Evolutionary conservation across 2,113 vertebrate species (phyloP).

Genomic region (Lethenteron camtschaticum): DNA sequence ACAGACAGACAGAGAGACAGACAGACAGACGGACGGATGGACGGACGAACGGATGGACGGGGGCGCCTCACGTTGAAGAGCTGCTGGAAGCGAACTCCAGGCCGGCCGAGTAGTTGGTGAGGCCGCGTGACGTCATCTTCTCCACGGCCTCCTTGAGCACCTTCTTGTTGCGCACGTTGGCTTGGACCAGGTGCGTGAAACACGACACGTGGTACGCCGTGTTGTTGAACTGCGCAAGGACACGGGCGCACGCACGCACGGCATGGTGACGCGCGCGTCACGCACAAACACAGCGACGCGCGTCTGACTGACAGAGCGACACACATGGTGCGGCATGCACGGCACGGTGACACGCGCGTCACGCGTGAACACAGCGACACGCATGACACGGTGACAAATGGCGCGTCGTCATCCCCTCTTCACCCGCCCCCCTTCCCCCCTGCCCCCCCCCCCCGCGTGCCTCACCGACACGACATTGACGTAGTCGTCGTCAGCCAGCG

Average conservation of each 20-base stretch:
- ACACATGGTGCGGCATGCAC: no score
- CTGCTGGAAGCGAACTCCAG: slow-evolving; percentile 93
- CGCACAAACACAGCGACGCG: no score
- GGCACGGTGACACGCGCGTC: no score
- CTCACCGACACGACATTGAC: slow-evolving; percentile 57
- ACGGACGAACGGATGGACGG: neutral
- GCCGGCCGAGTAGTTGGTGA: slow-evolving; percentile 93
- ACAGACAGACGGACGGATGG: neutral
- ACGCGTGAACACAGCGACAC: no score
- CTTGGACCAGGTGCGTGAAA: slow-evolving; percentile 86
- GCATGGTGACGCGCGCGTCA: no score
- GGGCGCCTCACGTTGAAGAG: slow-evolving; percentile 66
- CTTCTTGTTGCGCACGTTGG: slow-evolving; percentile 88
- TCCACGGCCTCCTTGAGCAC: slow-evolving; percentile 83
- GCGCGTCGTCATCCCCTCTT: neutral
- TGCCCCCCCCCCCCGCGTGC: neutral
- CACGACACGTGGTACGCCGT: slow-evolving; percentile 71
- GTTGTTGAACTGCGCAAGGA: slow-evolving; percentile 56
- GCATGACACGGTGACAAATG: no score
- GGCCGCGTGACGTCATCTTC: slow-evolving; percentile 82
- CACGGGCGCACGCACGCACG: no score
- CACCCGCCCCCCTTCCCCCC: neutral
- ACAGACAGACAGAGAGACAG: neutral
- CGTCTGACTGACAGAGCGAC: no score
- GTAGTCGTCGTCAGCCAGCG: slow-evolving; percentile 71